Evolutionary conservation across 1,140 invertebrate species (phyloP), one percentile per base, ranked within the genome.

Genomic region (Euura lappo): DNA sequence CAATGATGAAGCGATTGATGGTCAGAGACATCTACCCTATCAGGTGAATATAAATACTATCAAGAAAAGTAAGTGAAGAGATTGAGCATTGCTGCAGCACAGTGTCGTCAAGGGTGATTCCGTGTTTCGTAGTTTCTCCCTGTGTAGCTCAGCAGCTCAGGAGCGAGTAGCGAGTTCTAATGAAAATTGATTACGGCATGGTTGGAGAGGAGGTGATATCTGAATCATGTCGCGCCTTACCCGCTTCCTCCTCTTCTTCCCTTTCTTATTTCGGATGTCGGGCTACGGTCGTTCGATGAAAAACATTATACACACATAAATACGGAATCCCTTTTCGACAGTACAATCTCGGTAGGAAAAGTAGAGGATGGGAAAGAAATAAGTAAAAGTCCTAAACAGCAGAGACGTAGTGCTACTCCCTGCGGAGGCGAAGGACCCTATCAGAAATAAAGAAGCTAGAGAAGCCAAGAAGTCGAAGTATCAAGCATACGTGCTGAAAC

Each of bases 131-230:
- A 78, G 47, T 70, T 71, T 76, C 70, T 76, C 67, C 77, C 76
- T 72, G 68, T 45, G 65, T 69, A 72, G 74, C 74, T 45, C 67
- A 74, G 7, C 28, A 28, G 28, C 28, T 28, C 28, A 28, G 28
- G 28, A 28, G 28, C 28, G 28, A 28, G 28, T 28, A 28, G 28
- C 28, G 28, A 28, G 28, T 72, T 75, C 71, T 72, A 74, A 44
- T 45, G 44, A 79, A 84, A 86, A 86, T 86, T 86, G 82, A 86
- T 86, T 86, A 85, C 83, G 79, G 47, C 78, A 28, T 28, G 28
- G 28, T 28, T 28, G 28, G 28, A 28, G 79, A 81, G 79, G 79
- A 83, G 76, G 74, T 82, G 80, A 84, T 85, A 85, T 84, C 81
- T 84, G 82, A 84, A 84, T 85, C 80, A 84, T 83, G 80, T 77